Evolutionary conservation across 2,113 vertebrate genomes (phyloP).

Genomic region (Sebastes fasciatus): DNA sequence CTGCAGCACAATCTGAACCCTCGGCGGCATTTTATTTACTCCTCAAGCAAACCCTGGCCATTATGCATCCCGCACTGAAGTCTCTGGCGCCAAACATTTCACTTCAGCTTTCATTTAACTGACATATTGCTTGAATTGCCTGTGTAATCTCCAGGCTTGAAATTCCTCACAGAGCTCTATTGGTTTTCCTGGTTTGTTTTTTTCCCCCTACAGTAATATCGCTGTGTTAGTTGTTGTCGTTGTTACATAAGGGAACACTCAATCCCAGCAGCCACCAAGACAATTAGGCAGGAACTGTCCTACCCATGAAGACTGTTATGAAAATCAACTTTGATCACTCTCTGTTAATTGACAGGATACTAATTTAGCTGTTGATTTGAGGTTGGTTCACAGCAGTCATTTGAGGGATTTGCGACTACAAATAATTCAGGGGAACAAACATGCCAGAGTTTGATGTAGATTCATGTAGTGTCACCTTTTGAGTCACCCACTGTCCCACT

Average conservation of each 20-base stretch:
- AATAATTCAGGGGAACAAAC: conserved; percentile 45
- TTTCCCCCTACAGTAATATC: conserved; percentile 48
- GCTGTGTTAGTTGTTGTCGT: conserved; percentile 75
- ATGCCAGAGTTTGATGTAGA: conserved; percentile 43
- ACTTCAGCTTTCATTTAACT: conserved; percentile 66
- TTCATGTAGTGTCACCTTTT: conserved; percentile 40
- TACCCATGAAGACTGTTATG: conserved; percentile 28
- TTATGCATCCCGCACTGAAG: conserved; percentile 39
- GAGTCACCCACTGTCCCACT: conserved; percentile 38
- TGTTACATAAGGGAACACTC: conserved; percentile 84
- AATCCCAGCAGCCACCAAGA: conserved; percentile 79
- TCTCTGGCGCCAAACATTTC: conserved; percentile 39
- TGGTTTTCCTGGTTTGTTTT: conserved; percentile 9
- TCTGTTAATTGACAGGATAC: conserved; percentile 61
- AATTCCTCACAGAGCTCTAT: conserved; percentile 68
- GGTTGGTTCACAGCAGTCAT: conserved; percentile 44
- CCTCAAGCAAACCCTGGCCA: conserved; percentile 23
- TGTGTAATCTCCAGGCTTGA: conserved; percentile 65
- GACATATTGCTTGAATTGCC: conserved; percentile 60
- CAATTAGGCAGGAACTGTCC: conserved; percentile 72
- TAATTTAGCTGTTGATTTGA: conserved; percentile 62
- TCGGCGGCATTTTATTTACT: conserved; percentile 35
- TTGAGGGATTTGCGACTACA: conserved; percentile 49
- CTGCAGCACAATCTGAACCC: conserved; percentile 4
- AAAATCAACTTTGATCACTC: conserved; percentile 69